Evolutionary conservation across 2,888 invertebrate species (phyloP), one percentile per base, ranked within the genome.

Genomic region (Drosophila mimetica): DNA sequence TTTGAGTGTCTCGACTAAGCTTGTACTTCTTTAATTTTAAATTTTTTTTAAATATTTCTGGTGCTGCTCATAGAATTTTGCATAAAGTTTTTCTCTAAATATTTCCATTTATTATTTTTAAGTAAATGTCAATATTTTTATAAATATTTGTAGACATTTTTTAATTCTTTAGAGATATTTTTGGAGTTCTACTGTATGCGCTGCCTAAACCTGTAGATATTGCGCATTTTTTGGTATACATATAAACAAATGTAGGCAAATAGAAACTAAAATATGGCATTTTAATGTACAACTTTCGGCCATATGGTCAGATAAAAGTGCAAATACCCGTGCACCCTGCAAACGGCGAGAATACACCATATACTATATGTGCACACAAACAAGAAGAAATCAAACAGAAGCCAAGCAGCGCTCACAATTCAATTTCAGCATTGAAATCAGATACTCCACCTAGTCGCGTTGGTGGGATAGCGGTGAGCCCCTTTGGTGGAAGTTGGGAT

Each of bases 341-440:
- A 53, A 44, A 44, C 16, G 14, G 6, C 16, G 14, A 14, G 44
- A 2, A 16, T 44, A 28, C 44, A 6, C 14, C 4, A 28, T 11
- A 16, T 28, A 11, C 11, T 44, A 16, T 44, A 54, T n/a, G 22
- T 18, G 9, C 18, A 41, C 28, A 16, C 48, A 46, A 71, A 28
- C 28, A 44, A 39, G 52, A 60, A 65, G 53, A 65, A 67, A 41
- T 34, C 61, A 52, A 75, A 54, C 66, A 64, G 67, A 75, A 77
- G 60, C 64, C 66, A 64, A 60, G 51, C 57, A 66, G 51, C 46
- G 55, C 50, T 39, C 66, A 69, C 64, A 80, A 88, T 74, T 81
- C 81, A 75, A 86, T 81, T 85, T 79, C 57, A 79, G 50, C 75
- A 76, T 71, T 81, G 84, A 84, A 88, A 85, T 78, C 81, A 67